phyloP scores from a whole-genome alignment of 2,888 invertebrate species.

The Drosophila nr. perissopoda region DNA sequence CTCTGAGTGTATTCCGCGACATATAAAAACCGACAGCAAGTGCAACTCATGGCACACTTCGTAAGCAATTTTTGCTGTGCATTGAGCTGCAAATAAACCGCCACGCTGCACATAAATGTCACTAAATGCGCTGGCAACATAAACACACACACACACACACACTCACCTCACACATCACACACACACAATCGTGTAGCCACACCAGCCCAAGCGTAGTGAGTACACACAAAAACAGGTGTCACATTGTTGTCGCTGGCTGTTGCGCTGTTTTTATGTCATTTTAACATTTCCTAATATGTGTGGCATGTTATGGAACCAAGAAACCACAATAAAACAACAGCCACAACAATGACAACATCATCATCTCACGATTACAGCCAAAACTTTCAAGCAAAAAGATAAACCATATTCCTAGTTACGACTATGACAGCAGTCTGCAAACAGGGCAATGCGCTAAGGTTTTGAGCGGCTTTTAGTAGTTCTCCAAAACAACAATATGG shows the following conservation, averaged over 20 bases:
- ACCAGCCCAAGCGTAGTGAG: conserved; percentile 9
- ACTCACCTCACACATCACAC: conserved; percentile 12
- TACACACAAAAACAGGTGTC: conserved; percentile 71
- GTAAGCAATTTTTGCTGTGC: conserved; percentile 76
- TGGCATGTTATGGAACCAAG: conserved; percentile 61
- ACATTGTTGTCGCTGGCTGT: conserved; percentile 74
- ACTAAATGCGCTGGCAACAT: conserved; percentile 67
- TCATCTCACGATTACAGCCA: conserved; percentile 17
- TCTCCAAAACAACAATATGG: conserved; percentile 38
- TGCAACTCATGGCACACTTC: conserved; percentile 74
- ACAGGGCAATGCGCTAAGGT: conserved; percentile 59
- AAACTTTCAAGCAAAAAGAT: conserved; percentile 52
- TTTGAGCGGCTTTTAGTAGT: conserved; percentile 32
- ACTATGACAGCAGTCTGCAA: conserved; percentile 27
- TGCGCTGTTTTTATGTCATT: conserved; percentile 73
- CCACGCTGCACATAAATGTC: conserved; percentile 77
- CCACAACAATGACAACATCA: conserved; percentile 20
- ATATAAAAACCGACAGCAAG: conserved; percentile 44
- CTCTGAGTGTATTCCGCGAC: conserved; percentile 35
- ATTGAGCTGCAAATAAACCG: conserved; percentile 78
- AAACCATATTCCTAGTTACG: conserved; percentile 43
- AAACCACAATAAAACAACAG: conserved; percentile 50
- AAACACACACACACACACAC: conserved; percentile 48
- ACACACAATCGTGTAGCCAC: background rate
- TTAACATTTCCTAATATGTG: conserved; percentile 79